Conservation (phyloP, 2,888 invertebrate genomes). For the Marasmarcha lunaedactyla region DNA sequence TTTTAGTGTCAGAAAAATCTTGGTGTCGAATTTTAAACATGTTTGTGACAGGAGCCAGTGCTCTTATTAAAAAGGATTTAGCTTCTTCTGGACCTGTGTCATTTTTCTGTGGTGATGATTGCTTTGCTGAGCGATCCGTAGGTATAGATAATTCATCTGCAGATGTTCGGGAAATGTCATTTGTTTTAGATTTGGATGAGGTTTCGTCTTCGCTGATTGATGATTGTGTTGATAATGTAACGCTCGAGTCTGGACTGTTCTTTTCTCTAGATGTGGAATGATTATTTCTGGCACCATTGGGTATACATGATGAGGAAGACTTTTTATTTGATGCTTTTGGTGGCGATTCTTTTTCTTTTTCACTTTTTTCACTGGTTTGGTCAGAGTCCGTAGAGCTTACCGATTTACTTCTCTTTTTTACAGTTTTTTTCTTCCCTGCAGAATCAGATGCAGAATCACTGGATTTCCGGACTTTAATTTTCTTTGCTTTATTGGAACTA, state of each 20-base stretch:
- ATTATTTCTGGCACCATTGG: conserved; percentile 40
- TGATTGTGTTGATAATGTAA: conserved; percentile 63
- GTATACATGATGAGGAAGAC: conserved; percentile 30
- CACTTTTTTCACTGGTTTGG: conserved; percentile 33
- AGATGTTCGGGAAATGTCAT: conserved; percentile 65
- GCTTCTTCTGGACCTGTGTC: conserved; percentile 72
- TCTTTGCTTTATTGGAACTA: conserved; percentile 36
- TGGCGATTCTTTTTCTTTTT: conserved; percentile 26
- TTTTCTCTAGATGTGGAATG: conserved; percentile 53
- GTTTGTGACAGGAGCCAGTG: conserved; percentile 81
- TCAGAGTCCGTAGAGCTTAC: conserved; percentile 55
- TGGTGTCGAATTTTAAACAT: conserved; percentile 75
- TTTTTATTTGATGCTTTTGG: conserved; percentile 31
- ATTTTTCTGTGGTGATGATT: conserved; percentile 59
- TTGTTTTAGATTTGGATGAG: conserved; percentile 38
- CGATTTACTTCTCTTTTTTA: conserved; percentile 55
- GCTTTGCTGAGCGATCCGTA: conserved; percentile 61
- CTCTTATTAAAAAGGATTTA: conserved; percentile 79
- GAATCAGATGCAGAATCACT: conserved; percentile 51
- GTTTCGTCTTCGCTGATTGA: conserved; percentile 62
- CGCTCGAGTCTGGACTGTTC: conserved; percentile 56
- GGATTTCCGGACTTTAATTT: conserved; percentile 45
- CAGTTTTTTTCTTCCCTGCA: conserved; percentile 42
- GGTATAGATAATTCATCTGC: conserved; percentile 69
- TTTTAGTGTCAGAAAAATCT: conserved; percentile 62